Base-by-base conservation (phyloP, 2,113 vertebrate species). In the Corythaeola cristata region DNA sequence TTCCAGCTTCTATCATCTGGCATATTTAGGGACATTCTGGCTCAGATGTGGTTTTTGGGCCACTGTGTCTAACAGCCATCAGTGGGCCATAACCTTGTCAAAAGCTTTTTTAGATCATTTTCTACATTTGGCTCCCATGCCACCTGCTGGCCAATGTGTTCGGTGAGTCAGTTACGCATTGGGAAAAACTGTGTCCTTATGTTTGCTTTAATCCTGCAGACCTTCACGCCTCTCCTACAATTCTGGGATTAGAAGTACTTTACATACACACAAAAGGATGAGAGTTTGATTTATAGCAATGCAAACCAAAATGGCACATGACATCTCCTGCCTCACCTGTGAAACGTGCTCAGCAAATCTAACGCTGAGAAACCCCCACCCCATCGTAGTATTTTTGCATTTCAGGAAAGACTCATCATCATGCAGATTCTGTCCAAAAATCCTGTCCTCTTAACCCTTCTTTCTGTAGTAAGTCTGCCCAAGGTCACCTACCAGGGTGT, bases 401-500 rank as follows among this genome's bases (percentile, higher is more conserved):
- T 76, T 76, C 20, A 64, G 11, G 45, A 56, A 41, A 52, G 37
- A 52, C 24, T 23, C 39, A 67, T 47, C 47, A 26, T 16, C 53
- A 9, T 2, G 5, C 53, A 41, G 45, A 9, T 53, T 52, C 47
- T 12, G 22, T 11, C 35, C 44, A 37, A 47, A 67, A 53, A 24
- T 32, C 49, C 24, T 33, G 3, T 32, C 53, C 59, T 53, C 55
- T 79, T 64, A 39, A 20, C n/a, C 55, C 53, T 73, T 66, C 44
- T 78, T 52, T 39, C 35, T 50, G 32, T 11, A 35, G 47, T 5
- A 33, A 60, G 41, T 32, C 41, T 41, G 49, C 66, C 92, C 89
- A 28, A 85, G 72, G 63, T 90, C 74, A 91, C 73, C 89, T 58
- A 97, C 96, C 76, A 82, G 58, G 4, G 66, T 8, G 39, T 71